Base-by-base conservation (phyloP, 2,888 invertebrate genomes). In the Anodontia alba region DNA sequence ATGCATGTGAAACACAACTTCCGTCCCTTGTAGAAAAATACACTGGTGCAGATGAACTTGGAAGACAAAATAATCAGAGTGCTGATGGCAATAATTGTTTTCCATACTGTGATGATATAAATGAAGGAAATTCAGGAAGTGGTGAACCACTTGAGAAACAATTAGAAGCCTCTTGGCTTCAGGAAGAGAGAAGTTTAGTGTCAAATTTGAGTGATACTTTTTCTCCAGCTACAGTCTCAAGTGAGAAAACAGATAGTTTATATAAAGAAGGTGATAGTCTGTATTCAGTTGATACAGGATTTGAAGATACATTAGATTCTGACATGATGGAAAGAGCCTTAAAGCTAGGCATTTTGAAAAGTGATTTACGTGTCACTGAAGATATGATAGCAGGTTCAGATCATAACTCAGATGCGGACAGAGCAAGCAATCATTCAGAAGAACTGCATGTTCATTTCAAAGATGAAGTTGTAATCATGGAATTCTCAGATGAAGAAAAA, bases 71-170 rank as follows among this genome's bases (percentile, higher is more conserved):
- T n/a, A n/a, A n/a, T n/a, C n/a, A n/a, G n/a, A n/a, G n/a, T n/a
- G n/a, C 29, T 10, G 57, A 26, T 57, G 57, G 29, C 57, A 57
- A 29, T 29, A 29, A 10, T 29, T 29, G 29, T 57, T 29, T 17
- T 26, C 57, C 57, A 29, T 57, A 57, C 29, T 57, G 10, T 57
- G 57, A 57, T n/a, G 68, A 71, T 38, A 49, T 57, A 20, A 43
- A 66, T 57, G 42, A 70, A 62, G 71, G 68, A 42, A 42, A 38
- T 67, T 75, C 74, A 42, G 70, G 66, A 31, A 69, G 71, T 43
- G 54, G 26, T 79, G 71, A 46, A 72, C 46, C 8, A 42, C 54
- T 57, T 29, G 54, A 57, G 43, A 76, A 62, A 46, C 70, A 46
- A 31, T 43, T 12, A 46, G 54, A 51, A 26, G 42, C 33, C 43